Evolutionary conservation across 2,888 invertebrate genomes (phyloP).

Genomic region (Lucinisca nassula): DNA sequence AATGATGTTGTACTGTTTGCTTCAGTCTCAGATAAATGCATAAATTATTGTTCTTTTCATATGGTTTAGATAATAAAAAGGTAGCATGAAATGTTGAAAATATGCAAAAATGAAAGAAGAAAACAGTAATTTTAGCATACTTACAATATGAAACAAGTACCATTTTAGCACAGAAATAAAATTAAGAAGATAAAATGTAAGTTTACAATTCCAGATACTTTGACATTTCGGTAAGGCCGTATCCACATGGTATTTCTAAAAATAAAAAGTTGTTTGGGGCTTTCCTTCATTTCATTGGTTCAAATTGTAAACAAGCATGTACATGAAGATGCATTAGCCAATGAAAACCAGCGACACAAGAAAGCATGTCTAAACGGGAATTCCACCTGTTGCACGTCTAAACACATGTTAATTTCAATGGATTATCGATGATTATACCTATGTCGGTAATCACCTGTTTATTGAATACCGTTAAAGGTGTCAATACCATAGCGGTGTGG

Average conservation of each 20-base stretch:
- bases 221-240: not conserved
- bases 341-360: slow-evolving; percentile 62
- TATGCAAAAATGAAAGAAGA: not conserved
- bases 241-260: slow-evolving; percentile 12
- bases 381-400: slow-evolving; percentile 58
- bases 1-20: too few relatives aligned
- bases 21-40: too few relatives aligned
- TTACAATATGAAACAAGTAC: slow-evolving; percentile 70
- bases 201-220: not conserved
- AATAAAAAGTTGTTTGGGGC: slow-evolving; percentile 61
- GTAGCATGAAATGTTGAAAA: too few relatives aligned
- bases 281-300: slow-evolving; percentile 68
- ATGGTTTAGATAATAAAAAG: too few relatives aligned
- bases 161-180: slow-evolving; percentile 51
- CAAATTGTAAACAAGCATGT: slow-evolving; percentile 69
- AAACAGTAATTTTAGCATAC: slow-evolving; percentile 14
- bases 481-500: too few relatives aligned
- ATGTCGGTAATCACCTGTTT: not conserved
- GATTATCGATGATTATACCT: slow-evolving; percentile 3
- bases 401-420: slow-evolving; percentile 24
- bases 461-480: not conserved
- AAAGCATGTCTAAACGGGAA: slow-evolving; percentile 67
- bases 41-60: too few relatives aligned
- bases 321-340: slow-evolving; percentile 67
- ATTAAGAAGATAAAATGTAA: not conserved